A percentile compares a stretch with the other conserved stretches of the same genome.
Evolutionary conservation across 2,113 vertebrate species (phyloP).

Genomic region (Abramis brama): DNA sequence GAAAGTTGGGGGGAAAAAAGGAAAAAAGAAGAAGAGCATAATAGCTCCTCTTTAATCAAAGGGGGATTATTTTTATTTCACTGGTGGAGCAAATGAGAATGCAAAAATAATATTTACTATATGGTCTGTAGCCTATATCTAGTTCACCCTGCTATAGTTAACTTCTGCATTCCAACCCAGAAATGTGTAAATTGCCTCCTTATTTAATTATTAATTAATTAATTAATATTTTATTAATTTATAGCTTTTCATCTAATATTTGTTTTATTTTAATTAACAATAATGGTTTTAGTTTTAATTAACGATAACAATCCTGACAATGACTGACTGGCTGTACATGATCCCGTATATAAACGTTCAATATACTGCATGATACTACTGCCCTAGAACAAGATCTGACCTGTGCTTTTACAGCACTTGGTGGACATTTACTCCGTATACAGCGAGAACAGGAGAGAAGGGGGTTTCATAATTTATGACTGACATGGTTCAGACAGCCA

Average conservation of each 20-base stretch:
- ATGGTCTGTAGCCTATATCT: too few relatives aligned
- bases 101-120: too few relatives aligned
- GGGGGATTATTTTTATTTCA: too few relatives aligned
- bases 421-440: neutral
- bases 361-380: neutral
- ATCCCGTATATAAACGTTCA: neutral
- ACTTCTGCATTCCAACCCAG: neutral
- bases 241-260: neutral
- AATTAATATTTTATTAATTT: neutral
- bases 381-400: neutral
- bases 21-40: too few relatives aligned
- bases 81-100: too few relatives aligned
- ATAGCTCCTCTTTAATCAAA: too few relatives aligned
- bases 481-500: slow-evolving; percentile 56
- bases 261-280: neutral
- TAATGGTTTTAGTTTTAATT: neutral
- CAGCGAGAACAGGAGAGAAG: neutral
- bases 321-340: neutral
- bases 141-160: too few relatives aligned
- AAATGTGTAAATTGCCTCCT: neutral
- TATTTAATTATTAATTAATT: neutral
- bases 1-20: too few relatives aligned
- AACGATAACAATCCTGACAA: neutral
- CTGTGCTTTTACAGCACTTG: neutral
- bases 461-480: slow-evolving; percentile 62